Evolutionary conservation across 2,888 invertebrate species (phyloP).

Genomic region (Spilarctia lutea): DNA sequence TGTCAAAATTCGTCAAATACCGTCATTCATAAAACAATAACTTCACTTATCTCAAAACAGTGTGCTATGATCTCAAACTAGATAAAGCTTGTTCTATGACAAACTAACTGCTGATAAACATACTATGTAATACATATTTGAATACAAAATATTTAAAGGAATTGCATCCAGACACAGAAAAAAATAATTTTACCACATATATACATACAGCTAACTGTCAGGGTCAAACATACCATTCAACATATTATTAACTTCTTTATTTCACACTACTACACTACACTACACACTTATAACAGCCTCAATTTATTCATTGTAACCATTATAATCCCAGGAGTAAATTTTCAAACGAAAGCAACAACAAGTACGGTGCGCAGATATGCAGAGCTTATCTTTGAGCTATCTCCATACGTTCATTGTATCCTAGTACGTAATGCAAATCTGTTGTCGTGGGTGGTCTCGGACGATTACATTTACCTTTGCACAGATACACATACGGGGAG

Average conservation of each 20-base stretch:
- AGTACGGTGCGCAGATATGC: conserved; percentile 8
- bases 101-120: too few relatives aligned
- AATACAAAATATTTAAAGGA: not conserved
- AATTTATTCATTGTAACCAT: not conserved
- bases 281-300: not conserved
- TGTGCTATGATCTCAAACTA: too few relatives aligned
- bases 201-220: too few relatives aligned
- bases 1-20: too few relatives aligned
- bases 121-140: too few relatives aligned
- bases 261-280: too few relatives aligned
- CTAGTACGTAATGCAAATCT: conserved; percentile 42
- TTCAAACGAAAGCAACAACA: not conserved
- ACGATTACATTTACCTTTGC: conserved; percentile 32
- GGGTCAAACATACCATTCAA: too few relatives aligned
- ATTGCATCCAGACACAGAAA: not conserved
- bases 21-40: too few relatives aligned
- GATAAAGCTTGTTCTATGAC: too few relatives aligned
- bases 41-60: too few relatives aligned
- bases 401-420: conserved; percentile 24
- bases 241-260: not conserved
- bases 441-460: conserved; percentile 44
- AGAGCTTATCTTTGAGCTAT: conserved; percentile 15
- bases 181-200: not conserved
- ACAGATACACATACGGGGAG: conserved; percentile 12
- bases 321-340: not conserved